Evolutionary conservation across 2,797 vertebrate species (phyloP), one percentile per base, ranked within the genome.

Genomic region (Lacerta viridis): DNA sequence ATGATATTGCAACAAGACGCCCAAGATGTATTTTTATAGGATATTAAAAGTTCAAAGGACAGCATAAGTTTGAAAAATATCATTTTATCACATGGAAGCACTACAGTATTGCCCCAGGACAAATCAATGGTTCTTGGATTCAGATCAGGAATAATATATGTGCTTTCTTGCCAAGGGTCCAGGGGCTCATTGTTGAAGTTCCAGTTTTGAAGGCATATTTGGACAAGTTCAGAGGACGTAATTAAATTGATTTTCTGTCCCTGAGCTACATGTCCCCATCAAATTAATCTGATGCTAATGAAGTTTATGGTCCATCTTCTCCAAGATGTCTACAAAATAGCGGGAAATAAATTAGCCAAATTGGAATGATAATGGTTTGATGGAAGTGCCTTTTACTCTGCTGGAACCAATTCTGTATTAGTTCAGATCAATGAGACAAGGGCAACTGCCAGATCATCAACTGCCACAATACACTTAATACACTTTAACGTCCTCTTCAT

Each of bases 301-400:
- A 75, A 39, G 83, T 84, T 84, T 84, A 75, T 84, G 71, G 71
- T n/a, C 36, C 20, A 79, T 86, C 59, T 86, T 79, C 77, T 79
- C 64, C 76, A 79, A 76, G 41, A 69, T 86, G 76, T 39, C 27
- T 85, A 50, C 39, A 78, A 78, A 29, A 85, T 85, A 78, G 75
- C 7, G 50, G 36, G 61, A 86, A 59, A 86, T 86, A 86, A 69
- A 69, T 86, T 86, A 69, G 23, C 43, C 66, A 80, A 85, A 64
- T 36, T 79, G 61, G 41, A 71, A 86, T 71, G 76, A 86, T 79
- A 79, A 71, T 86, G 46, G n/a, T 50, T 86, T 80, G 85, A 79
- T 86, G 64, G 36, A 55, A 79, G 43, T 36, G 75, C n/a, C 76
- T 43, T 15, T 86, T 68, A 86, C n/a, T 68, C 4, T 50, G 64